phyloP scores from a whole-genome alignment of 2,113 vertebrate genomes.

The Phalacrocorax pelagicus region DNA sequence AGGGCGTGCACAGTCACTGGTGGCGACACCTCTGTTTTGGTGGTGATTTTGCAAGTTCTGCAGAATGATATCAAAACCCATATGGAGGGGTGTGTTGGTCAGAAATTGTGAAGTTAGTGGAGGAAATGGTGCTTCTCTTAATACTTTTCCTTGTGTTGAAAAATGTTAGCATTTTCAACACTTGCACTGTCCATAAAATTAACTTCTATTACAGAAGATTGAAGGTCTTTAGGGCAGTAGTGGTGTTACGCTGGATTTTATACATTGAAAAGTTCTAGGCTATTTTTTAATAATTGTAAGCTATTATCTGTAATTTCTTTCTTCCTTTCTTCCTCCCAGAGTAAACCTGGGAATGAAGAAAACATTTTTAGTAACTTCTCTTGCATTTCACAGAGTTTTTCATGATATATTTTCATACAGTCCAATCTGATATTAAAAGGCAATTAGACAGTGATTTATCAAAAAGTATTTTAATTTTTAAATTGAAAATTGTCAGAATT shows the following conservation, averaged over 20 bases:
- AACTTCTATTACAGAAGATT: not conserved
- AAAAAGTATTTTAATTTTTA: not conserved
- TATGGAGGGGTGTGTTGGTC: not conserved
- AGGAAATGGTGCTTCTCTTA: not conserved
- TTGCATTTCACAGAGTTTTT: not conserved
- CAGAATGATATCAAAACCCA: fast-evolving
- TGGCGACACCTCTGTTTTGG: fast-evolving
- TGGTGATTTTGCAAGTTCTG: not conserved
- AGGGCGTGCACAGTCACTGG: fast-evolving
- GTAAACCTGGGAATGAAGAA: not conserved
- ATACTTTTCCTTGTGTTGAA: not conserved
- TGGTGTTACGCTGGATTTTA: not conserved
- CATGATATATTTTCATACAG: not conserved
- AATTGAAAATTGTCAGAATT: not conserved
- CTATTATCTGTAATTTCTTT: not conserved
- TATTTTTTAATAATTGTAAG: not conserved
- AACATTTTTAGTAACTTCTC: not conserved
- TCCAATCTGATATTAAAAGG: not conserved
- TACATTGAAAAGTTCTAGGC: not conserved
- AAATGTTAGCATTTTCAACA: not conserved
- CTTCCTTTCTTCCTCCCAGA: not conserved
- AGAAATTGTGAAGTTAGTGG: not conserved
- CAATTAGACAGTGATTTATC: not conserved
- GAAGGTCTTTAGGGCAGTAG: not conserved
- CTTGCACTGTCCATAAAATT: not conserved